phyloP scores from a whole-genome alignment of 2,797 vertebrate species.

The Tolypeutes matacus region DNA sequence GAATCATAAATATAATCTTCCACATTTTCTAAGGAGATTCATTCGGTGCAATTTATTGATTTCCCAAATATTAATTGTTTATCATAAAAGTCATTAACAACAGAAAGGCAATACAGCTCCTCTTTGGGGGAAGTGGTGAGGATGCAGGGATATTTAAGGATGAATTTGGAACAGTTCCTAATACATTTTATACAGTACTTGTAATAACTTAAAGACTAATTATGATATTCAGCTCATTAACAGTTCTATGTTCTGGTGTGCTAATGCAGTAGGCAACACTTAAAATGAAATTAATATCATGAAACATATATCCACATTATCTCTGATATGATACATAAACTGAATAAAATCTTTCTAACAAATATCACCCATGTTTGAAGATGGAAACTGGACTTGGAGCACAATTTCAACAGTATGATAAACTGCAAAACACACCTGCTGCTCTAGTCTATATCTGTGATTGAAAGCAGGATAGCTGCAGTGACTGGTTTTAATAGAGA shows the following conservation, averaged over 20 bases:
- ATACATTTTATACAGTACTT: background rate
- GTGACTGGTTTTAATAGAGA: too few relatives aligned
- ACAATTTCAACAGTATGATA: too few relatives aligned
- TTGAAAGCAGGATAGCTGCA: too few relatives aligned
- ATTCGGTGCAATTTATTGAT: background rate
- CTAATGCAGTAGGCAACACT: background rate
- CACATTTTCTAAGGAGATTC: background rate
- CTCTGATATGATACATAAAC: background rate
- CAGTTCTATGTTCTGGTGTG: too few relatives aligned
- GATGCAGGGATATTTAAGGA: background rate
- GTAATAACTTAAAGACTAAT: background rate
- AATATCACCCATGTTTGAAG: background rate
- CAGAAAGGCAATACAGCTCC: background rate
- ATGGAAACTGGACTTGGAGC: background rate
- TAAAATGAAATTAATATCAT: background rate
- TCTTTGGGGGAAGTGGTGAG: background rate
- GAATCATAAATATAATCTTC: background rate
- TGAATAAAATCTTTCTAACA: background rate
- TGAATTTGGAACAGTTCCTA: background rate
- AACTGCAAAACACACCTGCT: too few relatives aligned
- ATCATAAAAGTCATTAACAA: background rate
- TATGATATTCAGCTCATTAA: background rate
- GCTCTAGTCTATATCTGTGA: too few relatives aligned
- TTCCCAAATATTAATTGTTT: background rate
- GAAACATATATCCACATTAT: background rate